Evolutionary conservation across 1,140 invertebrate genomes (phyloP).

Genomic region (Drosophila bocqueti): DNA sequence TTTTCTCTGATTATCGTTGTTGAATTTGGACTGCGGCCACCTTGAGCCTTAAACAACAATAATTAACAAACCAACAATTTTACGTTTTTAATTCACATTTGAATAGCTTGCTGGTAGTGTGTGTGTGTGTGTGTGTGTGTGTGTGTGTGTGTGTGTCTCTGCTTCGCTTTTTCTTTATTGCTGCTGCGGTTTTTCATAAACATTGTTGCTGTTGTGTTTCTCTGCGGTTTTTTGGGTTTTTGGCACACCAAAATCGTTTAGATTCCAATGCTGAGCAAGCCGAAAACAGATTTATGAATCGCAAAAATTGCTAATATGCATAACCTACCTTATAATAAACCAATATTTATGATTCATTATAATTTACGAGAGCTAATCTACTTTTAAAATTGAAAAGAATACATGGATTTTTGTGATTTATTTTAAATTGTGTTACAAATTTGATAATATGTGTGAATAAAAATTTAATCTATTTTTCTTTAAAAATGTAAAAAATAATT

Average conservation of each 20-base stretch:
- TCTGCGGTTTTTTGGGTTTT: slow-evolving; percentile 48
- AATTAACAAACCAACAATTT: slow-evolving; percentile 46
- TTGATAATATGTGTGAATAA: not conserved
- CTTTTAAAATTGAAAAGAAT: slow-evolving; percentile 3
- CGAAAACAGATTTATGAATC: slow-evolving; percentile 50
- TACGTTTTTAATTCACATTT: slow-evolving; percentile 51
- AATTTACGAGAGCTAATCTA: not conserved
- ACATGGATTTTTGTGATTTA: not conserved
- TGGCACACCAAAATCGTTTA: slow-evolving; percentile 49
- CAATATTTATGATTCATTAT: slow-evolving; percentile 9
- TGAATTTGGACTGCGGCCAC: slow-evolving; percentile 52
- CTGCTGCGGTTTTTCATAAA: slow-evolving; percentile 44
- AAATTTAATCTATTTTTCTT: not conserved
- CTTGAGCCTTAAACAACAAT: slow-evolving; percentile 46
- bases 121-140: slow-evolving; percentile 14
- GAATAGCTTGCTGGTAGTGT: slow-evolving; percentile 16
- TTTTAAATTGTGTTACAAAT: too few relatives aligned
- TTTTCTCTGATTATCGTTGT: slow-evolving; percentile 41
- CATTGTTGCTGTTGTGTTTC: slow-evolving; percentile 26
- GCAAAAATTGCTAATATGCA: slow-evolving; percentile 39
- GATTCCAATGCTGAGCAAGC: slow-evolving; percentile 46
- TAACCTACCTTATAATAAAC: slow-evolving; percentile 5
- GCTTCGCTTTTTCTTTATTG: slow-evolving; percentile 43
- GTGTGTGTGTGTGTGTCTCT: slow-evolving; percentile 11
- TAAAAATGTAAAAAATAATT: not conserved